These are phyloP conservation scores for Drosophila pseudoananassae DNA, from an alignment of 1,140 invertebrate genomes.

Conservation along the genomic window DNA sequence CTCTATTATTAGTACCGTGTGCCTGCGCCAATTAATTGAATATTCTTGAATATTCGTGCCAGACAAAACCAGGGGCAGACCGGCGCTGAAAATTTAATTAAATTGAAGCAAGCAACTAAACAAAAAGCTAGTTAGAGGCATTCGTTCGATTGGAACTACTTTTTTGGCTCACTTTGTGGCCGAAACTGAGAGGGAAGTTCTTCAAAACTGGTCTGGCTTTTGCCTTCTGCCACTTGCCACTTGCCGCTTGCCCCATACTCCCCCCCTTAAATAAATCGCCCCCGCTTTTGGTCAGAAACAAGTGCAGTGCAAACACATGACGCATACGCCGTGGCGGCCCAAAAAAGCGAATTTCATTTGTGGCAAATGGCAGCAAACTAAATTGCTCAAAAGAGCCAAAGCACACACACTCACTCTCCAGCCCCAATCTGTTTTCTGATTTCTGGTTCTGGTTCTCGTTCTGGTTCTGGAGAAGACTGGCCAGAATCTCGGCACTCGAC, in stretches of 20 bases:
- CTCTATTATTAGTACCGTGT: slow-evolving; percentile 23
- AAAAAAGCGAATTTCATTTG: slow-evolving; percentile 70
- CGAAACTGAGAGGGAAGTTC: slow-evolving; percentile 9
- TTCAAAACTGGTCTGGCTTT: slow-evolving; percentile 24
- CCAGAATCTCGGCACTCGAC: slow-evolving; percentile 22
- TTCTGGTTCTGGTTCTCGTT: not conserved
- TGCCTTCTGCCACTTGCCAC: not conserved
- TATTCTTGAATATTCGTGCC: slow-evolving; percentile 54
- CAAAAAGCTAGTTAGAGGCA: slow-evolving; percentile 25
- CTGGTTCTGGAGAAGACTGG: slow-evolving; percentile 27
- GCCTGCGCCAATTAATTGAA: slow-evolving; percentile 54
- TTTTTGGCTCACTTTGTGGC: slow-evolving; percentile 23
- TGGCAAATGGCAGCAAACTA: slow-evolving; percentile 64
- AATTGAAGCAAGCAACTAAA: slow-evolving; percentile 47
- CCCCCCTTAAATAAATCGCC: not conserved
- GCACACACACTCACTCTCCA: slow-evolving; percentile 8
- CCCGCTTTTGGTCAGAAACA: slow-evolving; percentile 14
- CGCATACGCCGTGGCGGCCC: slow-evolving; percentile 47
- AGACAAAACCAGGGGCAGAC: slow-evolving; percentile 47
- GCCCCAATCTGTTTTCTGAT: not conserved
- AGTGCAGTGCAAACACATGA: slow-evolving; percentile 73
- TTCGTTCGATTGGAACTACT: not conserved
- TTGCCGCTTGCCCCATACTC: not conserved
- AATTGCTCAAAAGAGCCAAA: slow-evolving; percentile 55
- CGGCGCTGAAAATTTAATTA: slow-evolving; percentile 67